Evolutionary conservation across 2,113 vertebrate genomes (phyloP), one percentile per base, ranked within the genome.

Genomic region (Hyperoodon ampullatus): DNA sequence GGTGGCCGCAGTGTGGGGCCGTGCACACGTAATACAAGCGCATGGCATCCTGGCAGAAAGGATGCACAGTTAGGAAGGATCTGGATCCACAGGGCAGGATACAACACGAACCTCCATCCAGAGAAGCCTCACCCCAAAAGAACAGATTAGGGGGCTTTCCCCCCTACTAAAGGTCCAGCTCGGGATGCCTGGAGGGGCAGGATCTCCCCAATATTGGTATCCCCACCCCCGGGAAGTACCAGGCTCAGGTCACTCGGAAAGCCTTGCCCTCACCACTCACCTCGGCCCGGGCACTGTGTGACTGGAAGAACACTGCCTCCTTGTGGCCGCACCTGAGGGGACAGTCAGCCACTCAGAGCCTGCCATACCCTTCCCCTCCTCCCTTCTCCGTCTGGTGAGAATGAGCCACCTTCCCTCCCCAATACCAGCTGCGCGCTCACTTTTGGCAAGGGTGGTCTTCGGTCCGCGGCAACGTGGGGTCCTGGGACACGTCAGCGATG

Each of bases 291-390:
- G 99, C 99, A 96, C 99, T 99, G 98, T 99, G 99, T 1, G 99
- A 99, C 98, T 99, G 99, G 98, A 99, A 99, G 92, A 99, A 99
- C 85, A 99, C 99, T 6, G 99, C 99, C 98, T 99, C 99, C 98
- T 99, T 99, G 99, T 99, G 99, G 66, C 99, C 99, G 35, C 99
- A 99, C 96, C 99, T 99, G 94, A 26, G 85, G 23, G 2, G 19
- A 53, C 0, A n/a, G 47, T 18, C 23, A 15, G 88, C 74, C 39
- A 33, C 50, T 85, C 19, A 12, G 23, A 8, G 9, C 33, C 19
- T 2, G 33, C 33, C 39, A 14, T 35, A 7, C 35, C 72, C 58
- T 44, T 5, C 23, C 70, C 70, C 39, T 21, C 30, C 81, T 21
- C 87, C 18, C 78, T 19, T n/a, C 44, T 39, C 33, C 0, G 10